These are phyloP conservation scores for Euwallacea similis DNA, from an alignment of 1,140 invertebrate genomes.

Conservation along the genomic window DNA sequence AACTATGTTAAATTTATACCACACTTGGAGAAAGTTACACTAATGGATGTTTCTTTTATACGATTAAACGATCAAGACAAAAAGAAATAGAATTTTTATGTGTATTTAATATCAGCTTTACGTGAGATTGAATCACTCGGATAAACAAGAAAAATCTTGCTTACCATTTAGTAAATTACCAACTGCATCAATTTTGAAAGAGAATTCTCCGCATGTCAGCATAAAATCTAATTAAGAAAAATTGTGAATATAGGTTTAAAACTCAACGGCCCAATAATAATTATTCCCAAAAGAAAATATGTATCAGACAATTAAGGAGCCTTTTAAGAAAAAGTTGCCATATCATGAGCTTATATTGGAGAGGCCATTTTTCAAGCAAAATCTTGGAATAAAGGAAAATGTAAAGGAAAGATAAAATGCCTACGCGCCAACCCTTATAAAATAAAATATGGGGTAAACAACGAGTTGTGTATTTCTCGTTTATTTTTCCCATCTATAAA, in stretches of 20 bases:
- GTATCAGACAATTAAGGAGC: constrained; percentile 12
- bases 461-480: constrained; percentile 26
- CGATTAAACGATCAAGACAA: background rate
- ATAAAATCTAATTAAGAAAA: too few relatives aligned
- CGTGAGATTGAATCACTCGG: background rate
- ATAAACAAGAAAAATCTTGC: background rate
- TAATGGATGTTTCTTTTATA: constrained; percentile 16
- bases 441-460: constrained; percentile 37
- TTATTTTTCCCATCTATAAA: constrained; percentile 19
- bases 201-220: too few relatives aligned
- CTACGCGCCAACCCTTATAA: constrained; percentile 33
- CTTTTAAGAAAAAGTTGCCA: constrained; percentile 20
- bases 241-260: too few relatives aligned
- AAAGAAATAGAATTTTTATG: background rate
- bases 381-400: constrained; percentile 35
- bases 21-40: constrained; percentile 5
- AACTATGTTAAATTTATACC: constrained; percentile 15
- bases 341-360: constrained; percentile 30
- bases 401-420: constrained; percentile 35
- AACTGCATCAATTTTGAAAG: too few relatives aligned
- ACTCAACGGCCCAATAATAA: too few relatives aligned
- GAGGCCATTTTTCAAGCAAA: constrained; percentile 34
- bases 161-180: too few relatives aligned
- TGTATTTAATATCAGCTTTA: background rate
- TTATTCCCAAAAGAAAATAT: too few relatives aligned